phyloP scores from a whole-genome alignment of 1,140 invertebrate genomes.

The Drosophila eugracilis region DNA sequence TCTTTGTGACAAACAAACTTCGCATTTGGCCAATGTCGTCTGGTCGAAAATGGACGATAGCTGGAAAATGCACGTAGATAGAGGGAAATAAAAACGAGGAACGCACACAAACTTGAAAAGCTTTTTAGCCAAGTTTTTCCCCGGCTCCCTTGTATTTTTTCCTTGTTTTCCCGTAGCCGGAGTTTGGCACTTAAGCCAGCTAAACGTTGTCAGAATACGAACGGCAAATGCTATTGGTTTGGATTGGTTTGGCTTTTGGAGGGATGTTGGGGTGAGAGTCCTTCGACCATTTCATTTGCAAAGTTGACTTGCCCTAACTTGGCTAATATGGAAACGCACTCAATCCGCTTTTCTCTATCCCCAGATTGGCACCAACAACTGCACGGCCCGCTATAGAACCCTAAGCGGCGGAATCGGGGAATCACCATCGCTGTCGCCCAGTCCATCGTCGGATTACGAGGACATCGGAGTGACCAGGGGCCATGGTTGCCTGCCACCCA shows the following conservation, averaged over 20 bases:
- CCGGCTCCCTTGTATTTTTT: conserved; percentile 1
- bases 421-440: conserved; percentile 83
- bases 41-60: conserved; percentile 53
- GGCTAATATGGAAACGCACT: conserved; percentile 67
- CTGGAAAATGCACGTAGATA: conserved; percentile 65
- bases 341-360: conserved; percentile 42
- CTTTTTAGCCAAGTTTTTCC: conserved; percentile 76
- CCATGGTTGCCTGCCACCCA: conserved; percentile 72
- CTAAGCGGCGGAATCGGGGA: conserved; percentile 83
- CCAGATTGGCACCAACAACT: conserved; percentile 85
- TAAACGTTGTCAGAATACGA: conserved; percentile 69
- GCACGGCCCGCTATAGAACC: conserved; percentile 83
- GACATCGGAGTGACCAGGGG: conserved; percentile 78
- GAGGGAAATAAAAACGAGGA: conserved; percentile 31
- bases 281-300: conserved; percentile 69
- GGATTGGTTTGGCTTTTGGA: not conserved
- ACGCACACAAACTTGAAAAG: conserved; percentile 73
- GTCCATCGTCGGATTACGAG: conserved; percentile 84
- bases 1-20: conserved; percentile 84
- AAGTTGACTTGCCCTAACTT: conserved; percentile 61
- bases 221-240: conserved; percentile 23
- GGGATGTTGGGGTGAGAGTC: no score
- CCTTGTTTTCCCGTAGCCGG: conserved; percentile 26
- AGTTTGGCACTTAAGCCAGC: conserved; percentile 71
- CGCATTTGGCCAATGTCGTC: conserved; percentile 47